Percentiles rank a stretch among this genome's conserved stretches.
Conservation (phyloP, 92 coral and sea anemone genomes). For the Porites divaricata region DNA sequence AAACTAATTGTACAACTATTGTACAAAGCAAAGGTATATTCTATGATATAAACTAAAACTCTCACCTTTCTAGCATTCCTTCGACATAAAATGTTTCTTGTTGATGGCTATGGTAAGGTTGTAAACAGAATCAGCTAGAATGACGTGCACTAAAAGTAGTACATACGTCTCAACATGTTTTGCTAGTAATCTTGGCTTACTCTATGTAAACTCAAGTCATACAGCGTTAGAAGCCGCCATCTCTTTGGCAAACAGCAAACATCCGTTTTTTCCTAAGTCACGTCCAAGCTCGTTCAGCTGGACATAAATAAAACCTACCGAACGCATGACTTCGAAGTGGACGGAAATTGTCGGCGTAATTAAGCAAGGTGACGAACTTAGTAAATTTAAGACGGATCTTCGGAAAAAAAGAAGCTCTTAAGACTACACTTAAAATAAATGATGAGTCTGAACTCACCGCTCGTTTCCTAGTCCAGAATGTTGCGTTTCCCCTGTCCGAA, state of each 20-base stretch:
- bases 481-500: neutral
- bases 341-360: neutral
- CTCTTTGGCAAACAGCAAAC: neutral
- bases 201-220: conserved; percentile 12
- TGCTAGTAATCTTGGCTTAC: conserved; percentile 1
- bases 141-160: neutral
- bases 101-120: neutral
- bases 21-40: too few relatives aligned
- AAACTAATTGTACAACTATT: neutral
- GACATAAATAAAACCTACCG: neutral
- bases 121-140: neutral
- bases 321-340: neutral
- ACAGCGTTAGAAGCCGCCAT: neutral
- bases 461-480: neutral
- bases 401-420: neutral
- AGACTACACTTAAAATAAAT: neutral
- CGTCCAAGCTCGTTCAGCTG: neutral
- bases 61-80: neutral
- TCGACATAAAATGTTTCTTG: neutral
- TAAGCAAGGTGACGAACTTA: neutral
- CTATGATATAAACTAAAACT: neutral
- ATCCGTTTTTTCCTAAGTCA: neutral
- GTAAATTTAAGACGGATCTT: neutral
- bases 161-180: neutral
- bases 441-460: conserved; percentile 13